Conservation (phyloP, 2,113 vertebrate species). For the Protobothrops flavoviridis region DNA sequence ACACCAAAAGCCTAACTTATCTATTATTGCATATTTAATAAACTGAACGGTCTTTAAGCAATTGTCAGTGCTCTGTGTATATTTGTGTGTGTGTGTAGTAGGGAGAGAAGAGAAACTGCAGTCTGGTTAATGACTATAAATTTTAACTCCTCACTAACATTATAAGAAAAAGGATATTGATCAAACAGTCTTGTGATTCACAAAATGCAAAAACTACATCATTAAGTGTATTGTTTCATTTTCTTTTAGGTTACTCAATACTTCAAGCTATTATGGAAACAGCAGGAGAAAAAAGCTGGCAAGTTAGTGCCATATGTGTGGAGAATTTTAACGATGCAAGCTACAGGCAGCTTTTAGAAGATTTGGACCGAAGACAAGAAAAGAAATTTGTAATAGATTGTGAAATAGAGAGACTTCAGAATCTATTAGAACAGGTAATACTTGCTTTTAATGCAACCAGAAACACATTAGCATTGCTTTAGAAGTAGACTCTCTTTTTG, state of each 20-base stretch:
- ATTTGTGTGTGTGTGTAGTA: not conserved
- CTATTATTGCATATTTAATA: not conserved
- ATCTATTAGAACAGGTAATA: conserved; percentile 94
- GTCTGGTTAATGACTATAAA: conserved; percentile 5
- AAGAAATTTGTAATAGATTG: conserved; percentile 98
- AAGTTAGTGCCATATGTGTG: conserved; percentile 98
- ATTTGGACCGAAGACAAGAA: conserved; percentile 94
- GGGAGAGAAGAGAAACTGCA: not conserved
- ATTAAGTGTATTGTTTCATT: conserved; percentile 50
- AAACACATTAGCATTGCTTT: conserved; percentile 17
- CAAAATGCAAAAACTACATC: conserved; percentile 32
- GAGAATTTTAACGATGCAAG: conserved; percentile 98
- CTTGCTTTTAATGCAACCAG: conserved; percentile 40
- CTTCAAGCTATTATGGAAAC: conserved; percentile 99
- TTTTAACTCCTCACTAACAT: not conserved
- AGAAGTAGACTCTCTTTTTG: not conserved
- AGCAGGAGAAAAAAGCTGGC: conserved; percentile 98
- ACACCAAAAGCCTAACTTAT: not conserved
- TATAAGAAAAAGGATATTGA: conserved; percentile 22
- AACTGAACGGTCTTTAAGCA: not conserved
- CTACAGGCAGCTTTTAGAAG: conserved; percentile 92
- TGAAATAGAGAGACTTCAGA: conserved; percentile 95
- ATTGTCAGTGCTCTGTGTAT: not conserved
- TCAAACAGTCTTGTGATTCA: conserved; percentile 43
- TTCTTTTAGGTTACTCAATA: conserved; percentile 91